Base-by-base conservation (phyloP, 2,113 vertebrate genomes). In the Choloepus hoffmanni region DNA sequence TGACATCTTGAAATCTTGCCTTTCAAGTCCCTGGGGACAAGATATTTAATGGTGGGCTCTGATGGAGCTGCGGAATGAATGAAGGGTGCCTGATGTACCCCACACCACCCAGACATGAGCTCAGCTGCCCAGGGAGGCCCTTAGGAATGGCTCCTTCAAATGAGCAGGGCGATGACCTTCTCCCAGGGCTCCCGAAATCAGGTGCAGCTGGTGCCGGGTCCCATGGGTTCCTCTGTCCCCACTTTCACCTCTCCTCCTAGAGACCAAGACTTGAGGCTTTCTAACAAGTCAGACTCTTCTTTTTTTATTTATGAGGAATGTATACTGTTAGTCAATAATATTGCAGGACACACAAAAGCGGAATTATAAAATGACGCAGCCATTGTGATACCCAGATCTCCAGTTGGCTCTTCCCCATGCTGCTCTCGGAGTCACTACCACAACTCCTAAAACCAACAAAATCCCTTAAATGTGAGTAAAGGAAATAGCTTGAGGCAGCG, bases 231-330 rank as follows among this genome's bases (percentile, higher is more conserved):
- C 50, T 53, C 76, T 28, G 36, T 40, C 13, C 62, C 15, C 70
- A 7, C 24, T 13, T 15, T 30, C 28, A 0, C 1, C 2, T 72
- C 8, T 18, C 28, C 8, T 7, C 15, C 43, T 12, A 2, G 18
- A 93, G 96, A 45, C 14, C 53, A 68, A 72, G 60, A 79, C 60
- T 15, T 24, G 1, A 77, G 21, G 23, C 50, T 1, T 21, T 60
- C 88, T 23, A 70, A 88, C 2, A 79, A 72, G 43, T 95, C 21
- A 36, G 82, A 85, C 58, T 78, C 68, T 30, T 33, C 15, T 92
- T 87, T 60, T 63, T 94, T 97, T 97, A 97, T 97, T 98, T 89
- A 91, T 0, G 78, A 12, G 97, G 97, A 98, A 98, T 95, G 97
- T 97, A 28, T 93, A 85, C 24, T 60, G 67, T 95, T 63, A 93